phyloP scores from a whole-genome alignment of 2,888 invertebrate genomes.

The Diabrotica balteata region DNA sequence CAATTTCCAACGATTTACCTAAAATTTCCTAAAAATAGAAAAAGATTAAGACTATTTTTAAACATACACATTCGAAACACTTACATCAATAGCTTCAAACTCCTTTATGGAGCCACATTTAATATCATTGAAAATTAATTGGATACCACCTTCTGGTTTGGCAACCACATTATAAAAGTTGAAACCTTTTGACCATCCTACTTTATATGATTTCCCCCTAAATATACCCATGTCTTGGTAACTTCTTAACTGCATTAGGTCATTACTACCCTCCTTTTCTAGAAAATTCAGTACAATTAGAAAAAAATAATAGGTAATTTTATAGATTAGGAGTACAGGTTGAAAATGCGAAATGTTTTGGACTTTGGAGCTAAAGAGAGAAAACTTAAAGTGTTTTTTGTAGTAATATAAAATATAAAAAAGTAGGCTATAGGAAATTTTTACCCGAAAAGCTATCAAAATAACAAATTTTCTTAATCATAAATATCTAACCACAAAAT shows the following conservation, averaged over 20 bases:
- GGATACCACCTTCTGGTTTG: constrained; percentile 35
- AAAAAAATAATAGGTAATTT: not conserved
- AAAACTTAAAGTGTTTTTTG: no score
- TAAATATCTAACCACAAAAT: no score
- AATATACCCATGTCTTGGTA: constrained; percentile 67
- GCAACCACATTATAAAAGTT: constrained; percentile 54
- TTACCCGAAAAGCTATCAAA: no score
- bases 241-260: constrained; percentile 40
- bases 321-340: no score
- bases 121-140: constrained; percentile 36
- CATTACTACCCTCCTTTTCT: constrained; percentile 26
- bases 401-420: no score
- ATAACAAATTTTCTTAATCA: no score
- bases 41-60: constrained; percentile 3
- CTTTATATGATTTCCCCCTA: constrained; percentile 72
- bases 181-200: constrained; percentile 77
- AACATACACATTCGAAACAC: not conserved
- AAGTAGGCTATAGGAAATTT: no score
- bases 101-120: constrained; percentile 26
- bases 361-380: no score
- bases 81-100: constrained; percentile 32
- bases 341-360: no score
- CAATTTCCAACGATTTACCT: constrained; percentile 44
- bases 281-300: constrained; percentile 2
- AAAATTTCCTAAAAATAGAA: constrained; percentile 42